Evolutionary conservation across 1,140 invertebrate genomes (phyloP).

Genomic region (Hestina assimilis): DNA sequence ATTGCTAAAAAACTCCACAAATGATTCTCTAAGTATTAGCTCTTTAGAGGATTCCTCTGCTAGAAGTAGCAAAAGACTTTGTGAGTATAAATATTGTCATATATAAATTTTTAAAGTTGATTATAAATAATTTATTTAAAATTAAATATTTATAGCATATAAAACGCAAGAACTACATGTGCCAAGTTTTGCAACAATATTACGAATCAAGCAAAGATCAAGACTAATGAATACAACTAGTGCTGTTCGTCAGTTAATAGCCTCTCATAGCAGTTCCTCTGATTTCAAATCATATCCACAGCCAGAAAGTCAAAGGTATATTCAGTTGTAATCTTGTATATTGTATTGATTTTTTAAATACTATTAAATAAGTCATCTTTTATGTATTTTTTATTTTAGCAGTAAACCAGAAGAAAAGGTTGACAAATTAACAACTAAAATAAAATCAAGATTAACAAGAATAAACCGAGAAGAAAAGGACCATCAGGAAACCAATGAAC

Average conservation of each 20-base stretch:
- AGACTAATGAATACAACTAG: slow-evolving; percentile 81
- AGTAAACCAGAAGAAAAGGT: slow-evolving; percentile 10
- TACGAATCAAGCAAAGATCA: slow-evolving; percentile 80
- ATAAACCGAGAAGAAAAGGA: slow-evolving; percentile 47
- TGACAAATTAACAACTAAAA: slow-evolving; percentile 59
- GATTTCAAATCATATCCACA: slow-evolving; percentile 41
- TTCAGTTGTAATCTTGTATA: background rate
- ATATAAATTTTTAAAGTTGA: background rate
- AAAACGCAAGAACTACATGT: slow-evolving; percentile 56
- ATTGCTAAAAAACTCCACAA: slow-evolving; percentile 18
- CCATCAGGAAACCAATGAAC: slow-evolving; percentile 56
- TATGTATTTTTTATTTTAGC: slow-evolving; percentile 31
- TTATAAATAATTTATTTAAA: background rate
- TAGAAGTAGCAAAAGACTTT: slow-evolving; percentile 20
- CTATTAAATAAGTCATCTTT: too few species aligned
- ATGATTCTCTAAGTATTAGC: slow-evolving; percentile 3
- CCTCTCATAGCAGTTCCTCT: slow-evolving; percentile 67
- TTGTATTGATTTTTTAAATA: too few species aligned
- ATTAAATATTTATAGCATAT: slow-evolving; percentile 41
- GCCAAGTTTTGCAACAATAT: slow-evolving; percentile 61
- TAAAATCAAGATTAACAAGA: slow-evolving; percentile 68
- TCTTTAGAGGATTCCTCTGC: slow-evolving; percentile 7
- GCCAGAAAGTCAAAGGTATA: slow-evolving; percentile 42
- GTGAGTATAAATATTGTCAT: slow-evolving; percentile 24
- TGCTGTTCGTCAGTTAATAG: slow-evolving; percentile 81